phyloP scores from a whole-genome alignment of 2,113 vertebrate species.

The Ranitomeya imitator region DNA sequence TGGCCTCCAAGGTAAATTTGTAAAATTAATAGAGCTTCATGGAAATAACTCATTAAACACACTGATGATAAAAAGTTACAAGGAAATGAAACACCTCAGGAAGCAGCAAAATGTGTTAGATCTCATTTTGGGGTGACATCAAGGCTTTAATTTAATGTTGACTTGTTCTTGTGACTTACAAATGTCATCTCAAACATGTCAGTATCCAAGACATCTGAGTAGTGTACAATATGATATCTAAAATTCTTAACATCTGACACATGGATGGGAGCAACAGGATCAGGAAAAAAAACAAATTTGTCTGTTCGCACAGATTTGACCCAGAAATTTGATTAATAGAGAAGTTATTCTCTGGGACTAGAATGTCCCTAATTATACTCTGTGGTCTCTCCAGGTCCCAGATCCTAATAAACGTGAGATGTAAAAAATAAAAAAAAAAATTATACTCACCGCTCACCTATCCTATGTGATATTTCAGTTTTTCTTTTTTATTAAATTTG shows the following conservation, averaged over 20 bases:
- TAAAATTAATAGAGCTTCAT: neutral
- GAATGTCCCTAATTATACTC: no score
- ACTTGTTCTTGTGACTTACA: neutral
- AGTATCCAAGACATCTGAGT: neutral
- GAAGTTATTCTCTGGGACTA: no score
- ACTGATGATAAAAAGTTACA: neutral
- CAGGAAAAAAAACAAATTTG: no score
- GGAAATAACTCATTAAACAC: neutral
- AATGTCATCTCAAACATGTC: neutral
- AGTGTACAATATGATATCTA: neutral
- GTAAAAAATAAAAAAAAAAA: no score
- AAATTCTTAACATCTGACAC: neutral
- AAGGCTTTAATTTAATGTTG: neutral
- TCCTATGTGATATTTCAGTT: no score
- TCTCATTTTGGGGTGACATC: neutral
- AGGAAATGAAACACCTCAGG: constrained; percentile 9
- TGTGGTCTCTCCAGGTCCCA: no score
- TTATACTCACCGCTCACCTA: no score
- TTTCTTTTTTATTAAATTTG: no score
- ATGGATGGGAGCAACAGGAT: neutral
- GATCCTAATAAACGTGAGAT: no score
- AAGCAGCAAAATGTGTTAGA: neutral
- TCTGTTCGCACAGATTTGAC: no score
- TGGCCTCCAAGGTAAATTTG: neutral
- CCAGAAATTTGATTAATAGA: no score